These are phyloP conservation scores for Bembecia ichneumoniformis DNA, from an alignment of 2,888 invertebrate species.

Conservation along the genomic window DNA sequence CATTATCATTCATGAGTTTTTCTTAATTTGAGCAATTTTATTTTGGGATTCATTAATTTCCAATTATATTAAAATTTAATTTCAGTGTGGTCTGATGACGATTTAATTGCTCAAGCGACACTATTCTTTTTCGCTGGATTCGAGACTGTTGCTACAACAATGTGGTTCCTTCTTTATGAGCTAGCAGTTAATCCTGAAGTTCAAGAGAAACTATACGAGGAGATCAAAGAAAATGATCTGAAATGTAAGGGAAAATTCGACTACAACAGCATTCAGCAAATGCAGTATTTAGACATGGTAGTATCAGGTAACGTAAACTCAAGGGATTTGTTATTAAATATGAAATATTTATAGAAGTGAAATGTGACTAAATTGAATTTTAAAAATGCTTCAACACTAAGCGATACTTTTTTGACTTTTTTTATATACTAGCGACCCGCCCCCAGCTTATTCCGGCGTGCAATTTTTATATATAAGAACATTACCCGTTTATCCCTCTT, in stretches of 20 bases:
- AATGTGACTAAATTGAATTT: no score
- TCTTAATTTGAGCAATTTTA: background rate
- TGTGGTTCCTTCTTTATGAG: slow-evolving; percentile 19
- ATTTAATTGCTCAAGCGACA: slow-evolving; percentile 16
- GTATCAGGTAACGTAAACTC: slow-evolving; percentile 20
- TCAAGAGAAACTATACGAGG: slow-evolving; percentile 20
- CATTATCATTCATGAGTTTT: no score
- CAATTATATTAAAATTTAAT: background rate
- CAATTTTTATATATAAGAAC: no score
- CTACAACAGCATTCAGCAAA: slow-evolving; percentile 25
- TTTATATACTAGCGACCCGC: no score
- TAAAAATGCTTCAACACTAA: no score
- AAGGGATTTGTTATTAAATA: background rate
- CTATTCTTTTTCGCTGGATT: slow-evolving; percentile 21
- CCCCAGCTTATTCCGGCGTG: no score
- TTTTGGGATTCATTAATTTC: background rate
- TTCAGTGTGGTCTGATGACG: slow-evolving; percentile 17
- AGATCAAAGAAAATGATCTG: slow-evolving; percentile 18
- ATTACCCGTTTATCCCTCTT: no score
- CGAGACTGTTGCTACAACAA: slow-evolving; percentile 18
- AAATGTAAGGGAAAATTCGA: slow-evolving; percentile 41
- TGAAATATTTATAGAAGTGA: no score
- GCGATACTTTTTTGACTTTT: no score
- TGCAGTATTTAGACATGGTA: slow-evolving; percentile 48
- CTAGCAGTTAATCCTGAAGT: slow-evolving; percentile 22